A percentile compares a stretch with the other conserved stretches of the same genome.
These are phyloP conservation scores for Cecropterus lyciades DNA, from an alignment of 1,140 invertebrate genomes.

Conservation along the genomic window DNA sequence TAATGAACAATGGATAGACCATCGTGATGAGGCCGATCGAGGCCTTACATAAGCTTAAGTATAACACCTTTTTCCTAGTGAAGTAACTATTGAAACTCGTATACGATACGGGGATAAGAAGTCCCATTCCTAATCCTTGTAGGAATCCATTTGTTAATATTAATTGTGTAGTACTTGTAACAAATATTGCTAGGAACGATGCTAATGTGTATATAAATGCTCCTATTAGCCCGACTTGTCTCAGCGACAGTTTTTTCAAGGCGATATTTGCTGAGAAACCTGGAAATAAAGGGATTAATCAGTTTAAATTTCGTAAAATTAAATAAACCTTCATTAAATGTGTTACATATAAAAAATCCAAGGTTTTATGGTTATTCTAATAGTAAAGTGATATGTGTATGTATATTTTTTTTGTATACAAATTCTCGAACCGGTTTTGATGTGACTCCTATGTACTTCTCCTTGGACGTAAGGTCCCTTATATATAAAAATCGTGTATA, in stretches of 20 bases:
- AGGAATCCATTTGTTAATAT: slow-evolving; percentile 81
- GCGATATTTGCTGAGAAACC: slow-evolving; percentile 79
- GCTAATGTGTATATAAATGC: slow-evolving; percentile 84
- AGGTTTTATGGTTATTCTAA: no score
- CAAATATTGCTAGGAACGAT: slow-evolving; percentile 83
- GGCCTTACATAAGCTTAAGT: slow-evolving; percentile 86
- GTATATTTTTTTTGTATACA: no score
- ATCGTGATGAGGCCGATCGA: slow-evolving; percentile 85
- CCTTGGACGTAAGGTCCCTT: no score
- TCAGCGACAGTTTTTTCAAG: slow-evolving; percentile 83
- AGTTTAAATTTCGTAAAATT: background rate
- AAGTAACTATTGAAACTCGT: slow-evolving; percentile 79
- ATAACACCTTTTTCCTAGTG: slow-evolving; percentile 82
- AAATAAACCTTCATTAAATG: no score
- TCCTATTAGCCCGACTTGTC: slow-evolving; percentile 85
- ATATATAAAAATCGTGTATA: no score
- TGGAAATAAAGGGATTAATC: slow-evolving; percentile 55
- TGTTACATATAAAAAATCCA: no score
- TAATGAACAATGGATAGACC: slow-evolving; percentile 84
- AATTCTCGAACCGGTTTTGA: no score
- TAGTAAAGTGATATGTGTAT: no score
- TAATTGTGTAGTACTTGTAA: slow-evolving; percentile 82
- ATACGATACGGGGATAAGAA: slow-evolving; percentile 76
- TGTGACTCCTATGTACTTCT: no score
- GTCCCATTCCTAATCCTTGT: slow-evolving; percentile 75